phyloP scores from a whole-genome alignment of 2,888 invertebrate species.

The Altica lythri region DNA sequence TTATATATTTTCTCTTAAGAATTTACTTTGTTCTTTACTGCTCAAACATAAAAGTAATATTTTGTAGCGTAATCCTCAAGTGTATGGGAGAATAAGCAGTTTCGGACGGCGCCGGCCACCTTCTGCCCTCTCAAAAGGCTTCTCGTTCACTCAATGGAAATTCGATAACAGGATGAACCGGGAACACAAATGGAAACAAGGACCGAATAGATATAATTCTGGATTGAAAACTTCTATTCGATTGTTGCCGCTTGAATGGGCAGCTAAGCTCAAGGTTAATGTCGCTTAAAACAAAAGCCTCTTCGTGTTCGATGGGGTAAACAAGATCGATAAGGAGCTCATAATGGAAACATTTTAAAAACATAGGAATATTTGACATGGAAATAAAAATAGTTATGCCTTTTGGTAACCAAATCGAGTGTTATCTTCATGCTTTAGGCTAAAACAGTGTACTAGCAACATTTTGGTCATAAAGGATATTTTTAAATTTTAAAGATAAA shows the following conservation, averaged over 20 bases:
- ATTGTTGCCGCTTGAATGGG: slow-evolving; percentile 7
- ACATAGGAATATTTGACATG: background rate
- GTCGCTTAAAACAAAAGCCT: slow-evolving; percentile 16
- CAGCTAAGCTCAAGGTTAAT: slow-evolving; percentile 17
- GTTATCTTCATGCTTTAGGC: too few relatives aligned
- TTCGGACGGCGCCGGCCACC: background rate
- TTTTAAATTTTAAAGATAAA: too few relatives aligned
- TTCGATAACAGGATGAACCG: slow-evolving; percentile 5
- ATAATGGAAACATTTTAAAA: background rate
- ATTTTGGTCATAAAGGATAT: too few relatives aligned
- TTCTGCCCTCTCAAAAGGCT: background rate
- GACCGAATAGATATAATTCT: slow-evolving; percentile 9
- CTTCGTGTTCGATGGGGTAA: slow-evolving; percentile 16
- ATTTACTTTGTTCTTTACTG: too few relatives aligned
- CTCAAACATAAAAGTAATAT: background rate
- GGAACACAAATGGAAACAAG: slow-evolving; percentile 11
- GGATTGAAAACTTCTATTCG: slow-evolving; percentile 8
- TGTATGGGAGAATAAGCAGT: background rate
- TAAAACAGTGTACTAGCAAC: too few relatives aligned
- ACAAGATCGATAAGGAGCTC: slow-evolving; percentile 12
- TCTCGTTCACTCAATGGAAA: slow-evolving; percentile 5
- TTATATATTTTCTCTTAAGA: too few relatives aligned
- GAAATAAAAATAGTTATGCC: background rate
- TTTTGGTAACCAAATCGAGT: too few relatives aligned
- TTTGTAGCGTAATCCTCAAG: background rate